Percentiles rank a stretch among this genome's conserved stretches.
phyloP scores from a whole-genome alignment of 2,888 invertebrate genomes.

The Ophioninae sp. region DNA sequence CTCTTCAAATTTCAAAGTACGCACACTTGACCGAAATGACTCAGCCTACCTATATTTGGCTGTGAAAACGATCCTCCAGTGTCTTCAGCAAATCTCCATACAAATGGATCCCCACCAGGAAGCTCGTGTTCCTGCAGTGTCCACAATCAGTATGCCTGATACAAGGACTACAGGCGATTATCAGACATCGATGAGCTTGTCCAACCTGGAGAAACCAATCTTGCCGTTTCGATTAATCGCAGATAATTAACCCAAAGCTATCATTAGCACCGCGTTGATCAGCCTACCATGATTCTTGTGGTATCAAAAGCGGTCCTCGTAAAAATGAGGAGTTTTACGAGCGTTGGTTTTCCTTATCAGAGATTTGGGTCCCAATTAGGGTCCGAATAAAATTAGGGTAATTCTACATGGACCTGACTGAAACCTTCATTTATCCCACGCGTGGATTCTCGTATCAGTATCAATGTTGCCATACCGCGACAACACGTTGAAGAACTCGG shows the following conservation, averaged over 20 bases:
- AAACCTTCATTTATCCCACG: background rate
- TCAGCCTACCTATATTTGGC: background rate
- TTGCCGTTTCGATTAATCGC: constrained; percentile 25
- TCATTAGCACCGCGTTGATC: background rate
- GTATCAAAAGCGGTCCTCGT: no score
- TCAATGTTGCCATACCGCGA: constrained; percentile 15
- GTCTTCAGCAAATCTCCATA: background rate
- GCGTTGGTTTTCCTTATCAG: no score
- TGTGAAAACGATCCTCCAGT: background rate
- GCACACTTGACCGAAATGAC: no score
- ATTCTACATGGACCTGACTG: no score
- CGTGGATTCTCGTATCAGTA: background rate
- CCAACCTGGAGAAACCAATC: constrained; percentile 20
- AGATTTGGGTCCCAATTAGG: no score
- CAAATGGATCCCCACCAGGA: background rate
- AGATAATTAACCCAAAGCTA: background rate
- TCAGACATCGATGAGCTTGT: constrained; percentile 39
- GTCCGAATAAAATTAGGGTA: no score
- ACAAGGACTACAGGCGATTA: constrained; percentile 24
- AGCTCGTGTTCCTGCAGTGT: constrained; percentile 15
- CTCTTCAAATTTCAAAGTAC: no score
- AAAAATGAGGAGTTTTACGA: no score
- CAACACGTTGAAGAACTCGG: background rate
- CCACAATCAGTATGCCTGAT: constrained; percentile 42
- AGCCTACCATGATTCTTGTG: background rate